Conservation (phyloP, 2,797 vertebrate species). For the Sebastes miniatus region DNA sequence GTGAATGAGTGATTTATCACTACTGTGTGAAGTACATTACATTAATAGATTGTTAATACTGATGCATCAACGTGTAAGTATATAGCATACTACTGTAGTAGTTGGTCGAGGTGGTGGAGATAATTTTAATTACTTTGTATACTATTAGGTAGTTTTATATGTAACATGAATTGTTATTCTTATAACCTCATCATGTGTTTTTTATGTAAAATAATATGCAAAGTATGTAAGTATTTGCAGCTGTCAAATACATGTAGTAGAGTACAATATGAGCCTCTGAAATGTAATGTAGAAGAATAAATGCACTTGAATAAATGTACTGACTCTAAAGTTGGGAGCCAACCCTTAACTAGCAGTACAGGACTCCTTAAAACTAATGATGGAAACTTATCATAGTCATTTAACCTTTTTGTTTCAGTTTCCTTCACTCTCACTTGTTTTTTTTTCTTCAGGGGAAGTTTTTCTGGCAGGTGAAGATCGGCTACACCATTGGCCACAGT, state of each 20-base stretch:
- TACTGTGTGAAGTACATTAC: too few relatives aligned
- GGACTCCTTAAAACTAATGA: too few relatives aligned
- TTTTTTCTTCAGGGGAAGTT: conserved; percentile 80
- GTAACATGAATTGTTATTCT: background rate
- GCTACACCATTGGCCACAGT: conserved; percentile 94
- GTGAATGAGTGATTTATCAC: accelerated
- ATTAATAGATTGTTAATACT: too few relatives aligned
- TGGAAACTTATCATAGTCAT: background rate
- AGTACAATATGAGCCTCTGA: background rate
- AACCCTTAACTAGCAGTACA: background rate
- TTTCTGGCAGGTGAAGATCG: conserved; percentile 88
- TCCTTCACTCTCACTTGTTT: background rate
- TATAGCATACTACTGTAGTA: too few relatives aligned
- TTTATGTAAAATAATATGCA: background rate
- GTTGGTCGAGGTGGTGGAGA: background rate
- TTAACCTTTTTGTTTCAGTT: background rate
- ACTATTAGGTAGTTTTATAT: background rate
- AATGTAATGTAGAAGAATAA: background rate
- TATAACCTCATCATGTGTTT: background rate
- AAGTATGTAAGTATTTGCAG: background rate
- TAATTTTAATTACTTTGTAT: too few relatives aligned
- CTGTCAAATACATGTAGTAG: background rate
- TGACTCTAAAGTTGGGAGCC: background rate
- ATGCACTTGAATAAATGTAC: background rate
- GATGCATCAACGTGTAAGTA: too few relatives aligned